phyloP scores from a whole-genome alignment of 2,888 invertebrate species.

The Boloria euphrosyne region DNA sequence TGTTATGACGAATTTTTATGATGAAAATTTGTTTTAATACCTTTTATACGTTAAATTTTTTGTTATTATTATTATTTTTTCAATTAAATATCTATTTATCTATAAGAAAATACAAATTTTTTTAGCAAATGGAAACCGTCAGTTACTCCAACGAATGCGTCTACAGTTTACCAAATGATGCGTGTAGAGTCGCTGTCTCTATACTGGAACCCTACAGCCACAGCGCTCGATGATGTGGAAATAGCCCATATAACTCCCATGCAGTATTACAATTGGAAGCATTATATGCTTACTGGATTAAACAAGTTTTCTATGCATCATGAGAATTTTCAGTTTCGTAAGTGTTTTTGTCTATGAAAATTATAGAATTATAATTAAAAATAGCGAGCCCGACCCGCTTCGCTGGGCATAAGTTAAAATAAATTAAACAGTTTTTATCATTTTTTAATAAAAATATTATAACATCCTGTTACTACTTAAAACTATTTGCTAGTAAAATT shows the following conservation, averaged over 20 bases:
- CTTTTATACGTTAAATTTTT: too few species aligned
- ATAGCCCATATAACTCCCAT: slow-evolving; percentile 77
- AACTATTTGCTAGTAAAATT: too few species aligned
- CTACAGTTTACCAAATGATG: slow-evolving; percentile 87
- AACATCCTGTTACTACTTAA: too few species aligned
- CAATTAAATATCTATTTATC: background rate
- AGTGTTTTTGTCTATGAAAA: slow-evolving; percentile 57
- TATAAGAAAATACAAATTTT: background rate
- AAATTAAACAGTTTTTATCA: background rate
- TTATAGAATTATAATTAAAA: too few species aligned
- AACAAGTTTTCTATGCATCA: slow-evolving; percentile 89
- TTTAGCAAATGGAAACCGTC: slow-evolving; percentile 89
- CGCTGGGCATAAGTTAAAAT: too few species aligned
- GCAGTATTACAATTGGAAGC: slow-evolving; percentile 88
- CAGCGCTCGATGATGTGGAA: slow-evolving; percentile 79
- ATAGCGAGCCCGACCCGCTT: too few species aligned
- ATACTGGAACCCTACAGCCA: slow-evolving; percentile 87
- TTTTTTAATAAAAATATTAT: too few species aligned
- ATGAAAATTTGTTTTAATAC: background rate
- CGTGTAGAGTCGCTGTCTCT: slow-evolving; percentile 88
- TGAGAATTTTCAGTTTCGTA: slow-evolving; percentile 91
- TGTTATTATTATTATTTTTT: background rate
- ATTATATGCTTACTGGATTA: slow-evolving; percentile 87
- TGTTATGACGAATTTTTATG: too few species aligned
- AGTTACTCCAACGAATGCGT: slow-evolving; percentile 82